Conservation (phyloP, 2,113 vertebrate genomes). For the Myotis davidii region DNA sequence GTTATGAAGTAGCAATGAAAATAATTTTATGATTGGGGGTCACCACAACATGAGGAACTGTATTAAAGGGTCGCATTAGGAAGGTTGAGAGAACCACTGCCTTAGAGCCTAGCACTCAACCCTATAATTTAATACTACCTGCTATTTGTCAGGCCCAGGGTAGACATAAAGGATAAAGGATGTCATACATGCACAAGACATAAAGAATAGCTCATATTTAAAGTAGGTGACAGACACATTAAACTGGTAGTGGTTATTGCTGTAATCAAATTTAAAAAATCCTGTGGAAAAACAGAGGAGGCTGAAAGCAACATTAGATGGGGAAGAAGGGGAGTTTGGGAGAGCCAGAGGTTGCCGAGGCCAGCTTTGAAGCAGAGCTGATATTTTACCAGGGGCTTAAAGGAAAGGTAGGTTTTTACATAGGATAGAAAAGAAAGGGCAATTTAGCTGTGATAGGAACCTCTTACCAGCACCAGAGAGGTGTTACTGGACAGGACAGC, state of each 20-base stretch:
- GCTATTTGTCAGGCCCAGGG: background rate
- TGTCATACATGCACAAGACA: background rate
- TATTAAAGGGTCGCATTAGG: too few relatives aligned
- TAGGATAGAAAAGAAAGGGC: background rate
- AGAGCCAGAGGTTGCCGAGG: background rate
- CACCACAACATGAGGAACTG: too few relatives aligned
- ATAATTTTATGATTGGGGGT: too few relatives aligned
- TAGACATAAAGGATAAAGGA: background rate
- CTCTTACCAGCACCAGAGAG: too few relatives aligned
- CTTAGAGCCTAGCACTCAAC: background rate
- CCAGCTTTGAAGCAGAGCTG: background rate
- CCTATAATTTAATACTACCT: background rate
- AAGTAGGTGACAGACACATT: background rate
- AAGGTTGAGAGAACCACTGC: too few relatives aligned
- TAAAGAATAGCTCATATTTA: background rate
- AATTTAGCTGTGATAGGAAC: too few relatives aligned
- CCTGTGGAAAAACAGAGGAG: background rate
- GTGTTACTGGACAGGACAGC: too few relatives aligned
- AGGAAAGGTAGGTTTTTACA: background rate
- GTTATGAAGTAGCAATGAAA: too few relatives aligned
- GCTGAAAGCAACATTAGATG: background rate
- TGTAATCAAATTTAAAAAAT: background rate
- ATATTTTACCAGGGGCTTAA: background rate
- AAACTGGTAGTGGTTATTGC: background rate
- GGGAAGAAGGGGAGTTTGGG: background rate